Percentiles rank a stretch among this genome's conserved stretches.
Evolutionary conservation across 2,888 invertebrate species (phyloP).

Genomic region (Himalopsyche tibetana): DNA sequence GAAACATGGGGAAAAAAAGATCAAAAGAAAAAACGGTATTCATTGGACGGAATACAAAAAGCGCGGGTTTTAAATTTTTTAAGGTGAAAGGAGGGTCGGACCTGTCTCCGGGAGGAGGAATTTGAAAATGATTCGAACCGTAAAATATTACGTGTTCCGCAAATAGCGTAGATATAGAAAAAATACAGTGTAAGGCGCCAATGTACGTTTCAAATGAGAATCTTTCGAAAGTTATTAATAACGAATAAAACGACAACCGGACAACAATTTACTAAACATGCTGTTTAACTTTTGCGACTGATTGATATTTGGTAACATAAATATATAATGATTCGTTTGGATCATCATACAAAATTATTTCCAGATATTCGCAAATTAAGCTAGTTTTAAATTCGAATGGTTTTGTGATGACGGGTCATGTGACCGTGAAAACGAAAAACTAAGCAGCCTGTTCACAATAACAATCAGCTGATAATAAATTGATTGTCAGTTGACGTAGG

Average conservation of each 20-base stretch:
- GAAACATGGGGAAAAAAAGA: slow-evolving; percentile 32
- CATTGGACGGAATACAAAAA: slow-evolving; percentile 10
- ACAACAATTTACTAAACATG: no score
- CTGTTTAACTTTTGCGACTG: no score
- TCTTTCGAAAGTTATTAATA: neutral
- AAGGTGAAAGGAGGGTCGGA: slow-evolving; percentile 35
- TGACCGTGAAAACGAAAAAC: no score
- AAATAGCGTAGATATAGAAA: slow-evolving; percentile 19
- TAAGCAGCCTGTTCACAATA: no score
- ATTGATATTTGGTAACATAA: no score
- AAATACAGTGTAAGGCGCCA: neutral
- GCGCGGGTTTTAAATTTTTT: slow-evolving; percentile 39
- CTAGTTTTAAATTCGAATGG: no score
- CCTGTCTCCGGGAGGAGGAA: slow-evolving; percentile 14
- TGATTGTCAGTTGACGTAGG: no score
- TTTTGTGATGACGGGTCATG: no score
- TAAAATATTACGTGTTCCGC: slow-evolving; percentile 16
- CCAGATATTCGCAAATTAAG: no score
- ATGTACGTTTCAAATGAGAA: neutral
- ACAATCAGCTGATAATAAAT: no score
- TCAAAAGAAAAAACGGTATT: slow-evolving; percentile 45
- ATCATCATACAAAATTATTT: no score
- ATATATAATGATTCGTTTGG: no score
- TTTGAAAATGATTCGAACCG: slow-evolving; percentile 1
- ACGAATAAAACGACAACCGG: neutral